phyloP scores from a whole-genome alignment of 2,888 invertebrate genomes.

The Aplocera efformata region DNA sequence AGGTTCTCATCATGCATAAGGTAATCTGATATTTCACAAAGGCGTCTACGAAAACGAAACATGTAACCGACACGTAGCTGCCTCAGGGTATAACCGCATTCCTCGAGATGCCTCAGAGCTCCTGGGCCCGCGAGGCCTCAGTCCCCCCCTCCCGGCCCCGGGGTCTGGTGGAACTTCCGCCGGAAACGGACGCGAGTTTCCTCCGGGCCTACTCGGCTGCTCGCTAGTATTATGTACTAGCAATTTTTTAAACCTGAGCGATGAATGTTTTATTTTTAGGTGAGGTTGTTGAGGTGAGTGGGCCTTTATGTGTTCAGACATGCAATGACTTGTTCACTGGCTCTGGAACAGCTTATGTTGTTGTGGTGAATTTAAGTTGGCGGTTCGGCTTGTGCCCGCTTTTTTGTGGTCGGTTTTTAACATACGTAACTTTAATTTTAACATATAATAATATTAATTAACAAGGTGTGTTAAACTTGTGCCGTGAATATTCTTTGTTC shows the following conservation, averaged over 20 bases:
- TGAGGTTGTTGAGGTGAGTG: conserved; percentile 11
- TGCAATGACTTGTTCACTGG: not conserved
- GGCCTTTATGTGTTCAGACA: conserved; percentile 1
- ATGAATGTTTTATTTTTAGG: conserved; percentile 21
- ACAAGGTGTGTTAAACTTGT: too few species aligned
- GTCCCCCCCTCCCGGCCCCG: conserved; percentile 2
- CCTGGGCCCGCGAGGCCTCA: conserved; percentile 4
- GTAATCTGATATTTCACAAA: conserved; percentile 15
- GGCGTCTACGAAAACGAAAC: conserved; percentile 4
- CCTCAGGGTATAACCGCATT: conserved; percentile 14
- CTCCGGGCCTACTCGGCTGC: conserved; percentile 31
- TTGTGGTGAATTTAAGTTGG: too few species aligned
- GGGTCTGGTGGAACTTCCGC: conserved; percentile 29
- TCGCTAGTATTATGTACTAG: conserved; percentile 27
- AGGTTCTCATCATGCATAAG: too few species aligned
- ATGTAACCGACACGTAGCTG: conserved; percentile 11
- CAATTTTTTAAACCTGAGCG: conserved; percentile 26
- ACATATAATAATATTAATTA: too few species aligned
- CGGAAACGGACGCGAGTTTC: conserved; percentile 43
- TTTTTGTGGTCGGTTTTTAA: too few species aligned
- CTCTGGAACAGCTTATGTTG: not conserved
- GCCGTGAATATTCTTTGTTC: too few species aligned
- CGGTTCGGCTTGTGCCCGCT: too few species aligned
- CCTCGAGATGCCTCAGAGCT: conserved; percentile 1
- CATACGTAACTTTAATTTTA: too few species aligned